Conservation (phyloP, 1,140 invertebrate genomes). For the Bombus impatiens region DNA sequence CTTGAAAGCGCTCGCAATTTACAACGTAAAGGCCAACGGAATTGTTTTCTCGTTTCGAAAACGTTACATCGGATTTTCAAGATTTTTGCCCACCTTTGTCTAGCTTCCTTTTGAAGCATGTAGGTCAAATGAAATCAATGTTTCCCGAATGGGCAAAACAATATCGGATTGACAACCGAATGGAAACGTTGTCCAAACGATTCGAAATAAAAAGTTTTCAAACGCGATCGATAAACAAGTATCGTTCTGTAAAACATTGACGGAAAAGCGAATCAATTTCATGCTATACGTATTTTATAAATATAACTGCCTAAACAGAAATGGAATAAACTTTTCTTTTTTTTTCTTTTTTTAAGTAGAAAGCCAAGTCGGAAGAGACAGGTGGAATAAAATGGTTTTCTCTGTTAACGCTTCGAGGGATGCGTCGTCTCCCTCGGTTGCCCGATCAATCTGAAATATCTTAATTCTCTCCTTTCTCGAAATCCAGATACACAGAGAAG, state of each 20-base stretch:
- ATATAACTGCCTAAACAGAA: too few relatives aligned
- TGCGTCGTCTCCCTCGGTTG: not conserved
- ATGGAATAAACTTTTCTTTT: too few relatives aligned
- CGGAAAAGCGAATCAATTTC: not conserved
- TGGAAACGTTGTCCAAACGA: conserved; percentile 1
- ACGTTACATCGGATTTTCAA: not conserved
- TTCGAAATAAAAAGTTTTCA: not conserved
- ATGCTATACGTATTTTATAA: too few relatives aligned
- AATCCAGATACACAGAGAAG: not conserved
- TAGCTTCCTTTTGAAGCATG: not conserved
- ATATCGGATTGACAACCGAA: conserved; percentile 25
- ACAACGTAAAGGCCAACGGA: not conserved
- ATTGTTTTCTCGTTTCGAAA: not conserved
- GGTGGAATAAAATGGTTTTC: not conserved
- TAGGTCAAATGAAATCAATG: not conserved
- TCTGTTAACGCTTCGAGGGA: not conserved
- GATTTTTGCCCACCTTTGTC: not conserved
- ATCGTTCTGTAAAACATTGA: not conserved
- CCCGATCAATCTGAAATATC: not conserved
- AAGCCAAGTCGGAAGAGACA: not conserved
- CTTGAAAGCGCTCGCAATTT: not conserved
- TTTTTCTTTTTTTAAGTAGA: not conserved
- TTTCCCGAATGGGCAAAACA: not conserved
- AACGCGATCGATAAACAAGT: not conserved
- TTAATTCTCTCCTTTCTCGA: not conserved